phyloP scores from a whole-genome alignment of 1,140 invertebrate species.

The Lepidurus packardi region DNA sequence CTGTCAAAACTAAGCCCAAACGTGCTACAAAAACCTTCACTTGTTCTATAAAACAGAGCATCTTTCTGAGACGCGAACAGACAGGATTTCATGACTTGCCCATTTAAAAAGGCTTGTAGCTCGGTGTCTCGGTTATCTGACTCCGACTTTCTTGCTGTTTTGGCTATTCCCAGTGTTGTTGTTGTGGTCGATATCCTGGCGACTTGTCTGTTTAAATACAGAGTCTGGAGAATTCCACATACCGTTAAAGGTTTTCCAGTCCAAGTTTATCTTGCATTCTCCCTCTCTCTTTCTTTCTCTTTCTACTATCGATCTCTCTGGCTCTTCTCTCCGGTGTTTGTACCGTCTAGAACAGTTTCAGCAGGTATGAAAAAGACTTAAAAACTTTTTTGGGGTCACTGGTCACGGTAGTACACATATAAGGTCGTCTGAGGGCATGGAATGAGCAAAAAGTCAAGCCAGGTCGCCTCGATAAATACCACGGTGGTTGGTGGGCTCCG shows the following conservation, averaged over 20 bases:
- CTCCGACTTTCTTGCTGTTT: background rate
- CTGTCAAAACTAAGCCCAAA: too few species aligned
- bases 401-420: background rate
- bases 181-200: background rate
- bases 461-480: background rate
- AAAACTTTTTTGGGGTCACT: background rate
- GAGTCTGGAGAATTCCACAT: background rate
- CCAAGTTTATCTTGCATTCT: constrained; percentile 15
- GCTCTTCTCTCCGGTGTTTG: background rate
- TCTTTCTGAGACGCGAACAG: too few species aligned
- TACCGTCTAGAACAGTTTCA: background rate
- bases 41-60: too few species aligned
- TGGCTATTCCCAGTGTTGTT: background rate
- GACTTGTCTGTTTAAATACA: background rate
- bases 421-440: background rate
- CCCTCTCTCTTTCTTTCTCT: background rate
- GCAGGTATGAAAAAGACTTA: background rate
- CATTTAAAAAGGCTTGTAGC: background rate
- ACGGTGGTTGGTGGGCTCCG: background rate
- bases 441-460: constrained; percentile 9
- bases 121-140: background rate
- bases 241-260: background rate
- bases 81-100: background rate
- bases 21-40: too few species aligned
- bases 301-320: background rate